Evolutionary conservation across 2,888 invertebrate genomes (phyloP).

Genomic region (Pterobdella sp.): DNA sequence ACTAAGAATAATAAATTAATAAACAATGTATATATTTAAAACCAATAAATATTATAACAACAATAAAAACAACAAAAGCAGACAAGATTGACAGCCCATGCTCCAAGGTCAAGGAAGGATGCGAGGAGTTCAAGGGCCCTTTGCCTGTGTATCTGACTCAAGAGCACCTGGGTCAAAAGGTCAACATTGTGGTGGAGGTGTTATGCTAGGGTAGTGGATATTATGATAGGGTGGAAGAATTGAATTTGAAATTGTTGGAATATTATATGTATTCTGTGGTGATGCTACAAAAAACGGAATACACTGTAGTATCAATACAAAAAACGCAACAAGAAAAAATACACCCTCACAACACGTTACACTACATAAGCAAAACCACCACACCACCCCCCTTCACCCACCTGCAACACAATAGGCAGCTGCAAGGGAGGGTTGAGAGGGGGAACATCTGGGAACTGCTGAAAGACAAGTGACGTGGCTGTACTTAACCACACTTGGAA

Average conservation of each 20-base stretch:
- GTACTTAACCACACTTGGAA: slow-evolving; percentile 84
- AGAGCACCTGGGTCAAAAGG: slow-evolving; percentile 51
- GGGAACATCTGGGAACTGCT: slow-evolving; percentile 16
- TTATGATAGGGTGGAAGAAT: not conserved
- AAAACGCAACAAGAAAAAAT: not conserved
- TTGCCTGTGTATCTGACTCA: slow-evolving; percentile 76
- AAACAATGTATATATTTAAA: not conserved
- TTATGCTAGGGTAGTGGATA: not conserved
- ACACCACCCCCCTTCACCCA: slow-evolving; percentile 50
- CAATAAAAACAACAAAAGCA: slow-evolving; percentile 32
- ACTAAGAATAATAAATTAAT: not conserved
- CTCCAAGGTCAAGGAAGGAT: slow-evolving; percentile 81
- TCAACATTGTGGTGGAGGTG: not conserved
- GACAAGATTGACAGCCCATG: slow-evolving; percentile 72
- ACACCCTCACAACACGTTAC: not conserved
- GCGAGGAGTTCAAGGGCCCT: slow-evolving; percentile 87
- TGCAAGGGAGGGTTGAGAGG: slow-evolving; percentile 74
- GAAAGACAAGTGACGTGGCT: not conserved
- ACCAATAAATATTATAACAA: slow-evolving; percentile 13
- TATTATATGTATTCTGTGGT: too few species aligned
- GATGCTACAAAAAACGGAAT: too few species aligned
- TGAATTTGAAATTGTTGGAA: not conserved
- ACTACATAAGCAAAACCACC: not conserved
- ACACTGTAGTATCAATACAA: not conserved
- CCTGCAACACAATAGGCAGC: slow-evolving; percentile 91